Evolutionary conservation across 1,140 invertebrate genomes (phyloP).

Genomic region (Pristionchus pacificus): DNA sequence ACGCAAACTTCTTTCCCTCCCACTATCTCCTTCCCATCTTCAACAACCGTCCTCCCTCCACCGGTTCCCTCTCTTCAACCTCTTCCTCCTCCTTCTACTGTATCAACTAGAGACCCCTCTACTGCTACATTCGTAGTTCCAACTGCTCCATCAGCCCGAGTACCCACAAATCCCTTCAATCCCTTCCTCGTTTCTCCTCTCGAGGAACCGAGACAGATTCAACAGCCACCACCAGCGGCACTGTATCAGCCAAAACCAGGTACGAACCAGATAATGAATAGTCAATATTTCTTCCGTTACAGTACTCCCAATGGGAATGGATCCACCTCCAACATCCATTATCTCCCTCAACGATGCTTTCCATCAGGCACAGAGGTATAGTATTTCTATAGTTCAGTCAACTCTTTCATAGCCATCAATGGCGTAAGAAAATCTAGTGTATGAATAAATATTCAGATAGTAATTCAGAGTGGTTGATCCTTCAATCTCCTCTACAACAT

Average conservation of each 20-base stretch:
- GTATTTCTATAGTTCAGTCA: not conserved
- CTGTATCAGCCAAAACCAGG: no score
- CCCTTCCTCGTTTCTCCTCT: constrained; percentile 7
- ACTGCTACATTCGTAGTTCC: constrained; percentile 8
- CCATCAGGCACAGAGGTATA: not conserved
- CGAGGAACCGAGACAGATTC: not conserved
- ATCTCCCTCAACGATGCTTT: not conserved
- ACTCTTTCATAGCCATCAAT: not conserved
- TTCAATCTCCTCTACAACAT: not conserved
- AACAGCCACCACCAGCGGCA: not conserved
- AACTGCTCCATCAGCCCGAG: not conserved
- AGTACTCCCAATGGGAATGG: not conserved
- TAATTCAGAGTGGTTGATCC: not conserved
- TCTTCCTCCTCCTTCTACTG: constrained; percentile 13
- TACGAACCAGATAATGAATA: not conserved
- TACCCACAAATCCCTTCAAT: constrained; percentile 15
- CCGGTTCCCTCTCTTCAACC: constrained; percentile 7
- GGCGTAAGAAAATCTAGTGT: constrained; percentile 2
- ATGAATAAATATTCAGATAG: constrained; percentile 10
- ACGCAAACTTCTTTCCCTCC: not conserved
- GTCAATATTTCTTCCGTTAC: constrained; percentile 1
- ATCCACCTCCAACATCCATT: not conserved
- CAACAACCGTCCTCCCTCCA: not conserved
- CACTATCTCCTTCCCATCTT: not conserved
- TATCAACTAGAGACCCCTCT: constrained; percentile 1